phyloP scores from a whole-genome alignment of 2,888 invertebrate genomes.

The Macropis europaea region DNA sequence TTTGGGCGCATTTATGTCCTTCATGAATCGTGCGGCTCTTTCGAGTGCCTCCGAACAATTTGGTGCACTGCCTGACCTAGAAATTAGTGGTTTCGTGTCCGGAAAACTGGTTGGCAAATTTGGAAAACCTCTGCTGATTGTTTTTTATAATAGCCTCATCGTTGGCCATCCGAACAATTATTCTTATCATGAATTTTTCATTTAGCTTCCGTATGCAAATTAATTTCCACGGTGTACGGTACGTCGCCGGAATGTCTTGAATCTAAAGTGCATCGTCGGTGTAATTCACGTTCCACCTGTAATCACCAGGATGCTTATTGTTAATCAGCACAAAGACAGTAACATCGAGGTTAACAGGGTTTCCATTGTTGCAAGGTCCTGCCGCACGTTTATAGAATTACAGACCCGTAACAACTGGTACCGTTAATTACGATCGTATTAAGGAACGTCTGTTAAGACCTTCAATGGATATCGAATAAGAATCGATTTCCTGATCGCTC shows the following conservation, averaged over 20 bases:
- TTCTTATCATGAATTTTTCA: no score
- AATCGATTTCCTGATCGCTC: slow-evolving; percentile 1
- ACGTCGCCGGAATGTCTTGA: not conserved
- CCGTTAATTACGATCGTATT: slow-evolving; percentile 23
- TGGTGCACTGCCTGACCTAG: no score
- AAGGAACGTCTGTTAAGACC: not conserved
- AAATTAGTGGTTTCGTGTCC: no score
- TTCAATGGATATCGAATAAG: not conserved
- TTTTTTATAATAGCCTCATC: no score
- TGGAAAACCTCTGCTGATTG: no score
- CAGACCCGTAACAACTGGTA: slow-evolving; percentile 2
- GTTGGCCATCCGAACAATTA: no score
- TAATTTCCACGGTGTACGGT: not conserved
- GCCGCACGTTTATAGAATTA: slow-evolving; percentile 8
- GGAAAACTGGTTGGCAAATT: no score
- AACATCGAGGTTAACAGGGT: not conserved
- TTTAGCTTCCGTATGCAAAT: no score
- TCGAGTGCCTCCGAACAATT: no score
- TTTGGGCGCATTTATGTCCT: no score
- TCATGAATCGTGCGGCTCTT: no score
- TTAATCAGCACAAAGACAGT: slow-evolving; percentile 32
- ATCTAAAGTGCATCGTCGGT: not conserved
- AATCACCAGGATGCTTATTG: slow-evolving; percentile 35
- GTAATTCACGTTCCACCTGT: not conserved
- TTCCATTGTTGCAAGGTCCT: not conserved